Base-by-base conservation (phyloP, 2,113 vertebrate genomes). In the Cyphomyrus plagiostoma region DNA sequence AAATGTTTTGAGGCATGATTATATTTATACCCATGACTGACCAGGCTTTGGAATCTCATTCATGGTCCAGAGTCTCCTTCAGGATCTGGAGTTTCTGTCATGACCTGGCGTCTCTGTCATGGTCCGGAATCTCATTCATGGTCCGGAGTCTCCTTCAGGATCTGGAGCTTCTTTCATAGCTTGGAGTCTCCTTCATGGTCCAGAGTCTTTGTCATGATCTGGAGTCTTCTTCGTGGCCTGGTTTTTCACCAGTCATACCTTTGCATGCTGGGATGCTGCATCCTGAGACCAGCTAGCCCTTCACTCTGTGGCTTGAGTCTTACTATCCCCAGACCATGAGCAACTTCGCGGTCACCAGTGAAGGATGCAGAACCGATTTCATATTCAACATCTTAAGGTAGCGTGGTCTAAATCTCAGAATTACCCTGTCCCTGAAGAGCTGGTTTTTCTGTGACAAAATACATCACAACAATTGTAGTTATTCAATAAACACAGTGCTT, bases 341-440 rank as follows among this genome's bases (percentile, higher is more conserved):
- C 92, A 94, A 94, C 93, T 94, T 96, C 92, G 93, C 90, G 91
- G 92, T 93, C 93, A 93, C 94, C 92, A 93, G 93, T 94, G 94
- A 94, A 93, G 92, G 94, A 95, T 93, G 92, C 91, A 91, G 89
- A 94, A 96, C 96, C 96, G 96, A 96, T 96, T 95, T 95, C 90
- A 94, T 95, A 94, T 95, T 93, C 94, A 92, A 94, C 94, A 95
- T 94, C 92, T 94, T 91, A 91, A 45, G 74, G 15, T 88, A 90
- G 82, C 84, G 88, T 91, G 90, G 58, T 87, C 93, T 90, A 90
- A 92, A 92, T 93, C 91, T 92, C 93, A 94, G 93, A 95, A 95
- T 89, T 88, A 50, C 1, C 30, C 10, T 88, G 49, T 66, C 88
- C 88, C 86, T 0, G 70, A 35, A 74, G 26, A 74, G 11, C 13